phyloP scores from a whole-genome alignment of 2,888 invertebrate genomes.

The Ptilodon capucinus region DNA sequence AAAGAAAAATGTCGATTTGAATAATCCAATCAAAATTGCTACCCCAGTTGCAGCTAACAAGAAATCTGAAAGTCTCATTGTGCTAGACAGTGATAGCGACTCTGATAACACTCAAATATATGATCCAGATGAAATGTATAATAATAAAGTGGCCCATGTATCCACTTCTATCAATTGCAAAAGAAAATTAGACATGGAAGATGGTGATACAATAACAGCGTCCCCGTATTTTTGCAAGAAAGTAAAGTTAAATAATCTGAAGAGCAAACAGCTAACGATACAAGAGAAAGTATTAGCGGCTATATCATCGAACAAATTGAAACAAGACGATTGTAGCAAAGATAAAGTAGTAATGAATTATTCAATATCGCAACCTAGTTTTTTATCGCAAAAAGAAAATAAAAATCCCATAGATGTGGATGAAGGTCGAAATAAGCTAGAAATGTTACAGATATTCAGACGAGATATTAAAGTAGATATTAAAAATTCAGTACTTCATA shows the following conservation, averaged over 20 bases:
- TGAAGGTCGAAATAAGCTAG: conserved; percentile 36
- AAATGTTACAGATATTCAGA: conserved; percentile 58
- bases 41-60: conserved; percentile 18
- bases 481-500: conserved; percentile 36
- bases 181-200: conserved; percentile 53
- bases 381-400: conserved; percentile 61
- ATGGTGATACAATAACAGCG: conserved; percentile 39
- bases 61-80: conserved; percentile 50
- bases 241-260: conserved; percentile 46
- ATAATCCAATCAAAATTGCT: conserved; percentile 15
- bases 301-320: conserved; percentile 47
- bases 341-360: conserved; percentile 44
- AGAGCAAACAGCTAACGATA: conserved; percentile 43
- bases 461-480: conserved; percentile 46
- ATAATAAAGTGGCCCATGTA: conserved; percentile 11
- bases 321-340: conserved; percentile 25
- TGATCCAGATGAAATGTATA: conserved; percentile 30
- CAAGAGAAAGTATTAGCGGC: conserved; percentile 64
- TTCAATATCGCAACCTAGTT: conserved; percentile 38
- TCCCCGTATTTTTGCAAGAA: conserved; percentile 72
- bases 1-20: conserved; percentile 31
- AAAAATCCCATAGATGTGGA: conserved; percentile 34
- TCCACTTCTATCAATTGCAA: conserved; percentile 33
- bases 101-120: conserved; percentile 52
- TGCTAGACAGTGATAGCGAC: conserved; percentile 69